These are phyloP conservation scores for Branchipolynoe longqiensis DNA, from an alignment of 2,888 invertebrate species.

Conservation along the genomic window DNA sequence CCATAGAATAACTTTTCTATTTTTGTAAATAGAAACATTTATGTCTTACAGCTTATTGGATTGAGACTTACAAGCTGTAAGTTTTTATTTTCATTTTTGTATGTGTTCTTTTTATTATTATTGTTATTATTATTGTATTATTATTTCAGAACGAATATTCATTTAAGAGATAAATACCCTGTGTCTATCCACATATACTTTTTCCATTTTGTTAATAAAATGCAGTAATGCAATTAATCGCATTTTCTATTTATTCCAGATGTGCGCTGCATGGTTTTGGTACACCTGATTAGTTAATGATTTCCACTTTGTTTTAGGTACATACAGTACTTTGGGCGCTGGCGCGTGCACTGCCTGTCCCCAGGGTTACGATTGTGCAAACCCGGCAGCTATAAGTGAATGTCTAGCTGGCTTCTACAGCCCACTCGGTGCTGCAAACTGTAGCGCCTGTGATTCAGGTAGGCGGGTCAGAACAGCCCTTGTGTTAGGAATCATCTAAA, in stretches of 20 bases:
- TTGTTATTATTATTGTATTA: too few species aligned
- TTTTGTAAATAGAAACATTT: not conserved
- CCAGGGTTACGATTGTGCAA: conserved; percentile 67
- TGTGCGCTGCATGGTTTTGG: not conserved
- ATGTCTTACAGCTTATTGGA: not conserved
- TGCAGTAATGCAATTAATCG: not conserved
- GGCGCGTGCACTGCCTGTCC: conserved; percentile 67
- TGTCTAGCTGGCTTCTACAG: conserved; percentile 42
- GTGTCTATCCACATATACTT: not conserved
- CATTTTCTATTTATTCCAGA: not conserved
- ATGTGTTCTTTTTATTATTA: too few species aligned
- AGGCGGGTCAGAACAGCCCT: too few species aligned
- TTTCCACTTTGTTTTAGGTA: conserved; percentile 64
- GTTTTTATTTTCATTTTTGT: too few species aligned
- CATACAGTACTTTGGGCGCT: conserved; percentile 68
- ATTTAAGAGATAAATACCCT: not conserved
- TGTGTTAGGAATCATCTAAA: too few species aligned
- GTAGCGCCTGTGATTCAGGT: conserved; percentile 63
- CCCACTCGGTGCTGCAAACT: conserved; percentile 4
- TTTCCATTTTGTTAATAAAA: not conserved
- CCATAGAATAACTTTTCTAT: not conserved
- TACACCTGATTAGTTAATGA: not conserved
- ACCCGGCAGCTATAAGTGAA: conserved; percentile 52
- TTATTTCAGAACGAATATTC: not conserved
- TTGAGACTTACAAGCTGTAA: not conserved